These are phyloP conservation scores for Myripristis murdjan DNA, from an alignment of 2,797 vertebrate species.

Conservation along the genomic window DNA sequence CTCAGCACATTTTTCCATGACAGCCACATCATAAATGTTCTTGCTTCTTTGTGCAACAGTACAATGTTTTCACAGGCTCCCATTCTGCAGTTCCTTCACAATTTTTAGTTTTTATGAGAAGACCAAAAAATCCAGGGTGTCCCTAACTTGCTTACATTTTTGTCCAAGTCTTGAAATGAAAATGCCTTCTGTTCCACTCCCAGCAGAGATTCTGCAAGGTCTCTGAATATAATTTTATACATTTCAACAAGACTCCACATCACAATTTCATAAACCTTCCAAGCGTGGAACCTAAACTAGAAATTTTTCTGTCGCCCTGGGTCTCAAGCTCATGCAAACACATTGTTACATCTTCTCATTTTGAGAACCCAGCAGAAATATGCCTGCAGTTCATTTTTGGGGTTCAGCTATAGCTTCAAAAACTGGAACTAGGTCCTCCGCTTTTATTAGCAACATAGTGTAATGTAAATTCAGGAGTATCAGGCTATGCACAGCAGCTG, in stretches of 20 bases:
- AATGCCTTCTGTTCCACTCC: neutral
- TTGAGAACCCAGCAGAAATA: conserved; percentile 42
- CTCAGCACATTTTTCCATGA: neutral
- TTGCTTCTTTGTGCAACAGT: neutral
- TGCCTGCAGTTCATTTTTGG: neutral
- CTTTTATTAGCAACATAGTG: neutral
- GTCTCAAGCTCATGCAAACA: conserved; percentile 19
- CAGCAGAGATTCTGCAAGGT: neutral
- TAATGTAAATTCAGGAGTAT: neutral
- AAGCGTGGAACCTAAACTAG: neutral
- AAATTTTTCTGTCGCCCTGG: conserved; percentile 2
- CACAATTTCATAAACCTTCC: neutral
- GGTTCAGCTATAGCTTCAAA: conserved; percentile 30
- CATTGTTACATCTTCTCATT: conserved; percentile 43
- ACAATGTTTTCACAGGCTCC: neutral
- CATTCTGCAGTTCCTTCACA: neutral
- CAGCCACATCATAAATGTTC: neutral
- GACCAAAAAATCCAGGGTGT: too few species aligned
- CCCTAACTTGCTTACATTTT: too few species aligned
- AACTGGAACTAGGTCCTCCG: conserved; percentile 10
- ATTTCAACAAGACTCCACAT: neutral
- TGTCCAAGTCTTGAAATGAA: neutral
- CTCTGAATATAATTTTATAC: neutral
- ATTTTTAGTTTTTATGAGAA: neutral
- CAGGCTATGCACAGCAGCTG: neutral